Evolutionary conservation across 2,888 invertebrate genomes (phyloP), one percentile per base, ranked within the genome.

Genomic region (Ophioninae sp.): DNA sequence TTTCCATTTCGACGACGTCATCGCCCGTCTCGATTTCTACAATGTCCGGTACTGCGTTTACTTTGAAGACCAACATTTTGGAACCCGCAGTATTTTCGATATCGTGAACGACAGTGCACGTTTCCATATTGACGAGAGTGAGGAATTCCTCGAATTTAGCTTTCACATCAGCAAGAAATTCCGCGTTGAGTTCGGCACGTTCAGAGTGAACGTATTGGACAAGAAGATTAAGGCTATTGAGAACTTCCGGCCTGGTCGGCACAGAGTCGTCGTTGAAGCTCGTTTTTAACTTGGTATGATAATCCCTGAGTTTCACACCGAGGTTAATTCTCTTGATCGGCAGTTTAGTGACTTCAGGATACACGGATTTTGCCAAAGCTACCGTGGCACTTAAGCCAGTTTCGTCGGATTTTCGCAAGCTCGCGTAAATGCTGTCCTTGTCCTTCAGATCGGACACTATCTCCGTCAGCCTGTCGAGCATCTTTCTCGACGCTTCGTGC

Each of bases 401-500:
- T 3, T 20, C 73, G 17, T 67, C 39, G 7, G 41, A 65, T 7
- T 10, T 67, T 76, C 70, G 62, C 37, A 50, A 56, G 37, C 41
- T 44, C 6, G 44, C 56, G 23, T 65, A 79, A 10, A 74, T 17
- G 13, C 37, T 62, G 41, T 68, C 75, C 67, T 76, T 64, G 65
- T 57, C 23, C 8, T 68, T 81, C 0, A 59, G 62, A 21, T 89
- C 87, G 6, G 75, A 64, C 0, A 91, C 84, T 2, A 92, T 86
- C 5, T 88, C 86, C 1, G 65, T 85, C 67, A 93, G 85, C 68
- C 89, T 86, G 6, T 88, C 87, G 2, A 90, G 77, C 93, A 93
- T 92, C 81, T 93, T 93, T 85, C 92, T 92, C 1, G 96, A 95
- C 61, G 95, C 95, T 44, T 94, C 91, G 88, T 96, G 96, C 76